phyloP scores from a whole-genome alignment of 2,113 vertebrate species.

The Anas platyrhynchos region DNA sequence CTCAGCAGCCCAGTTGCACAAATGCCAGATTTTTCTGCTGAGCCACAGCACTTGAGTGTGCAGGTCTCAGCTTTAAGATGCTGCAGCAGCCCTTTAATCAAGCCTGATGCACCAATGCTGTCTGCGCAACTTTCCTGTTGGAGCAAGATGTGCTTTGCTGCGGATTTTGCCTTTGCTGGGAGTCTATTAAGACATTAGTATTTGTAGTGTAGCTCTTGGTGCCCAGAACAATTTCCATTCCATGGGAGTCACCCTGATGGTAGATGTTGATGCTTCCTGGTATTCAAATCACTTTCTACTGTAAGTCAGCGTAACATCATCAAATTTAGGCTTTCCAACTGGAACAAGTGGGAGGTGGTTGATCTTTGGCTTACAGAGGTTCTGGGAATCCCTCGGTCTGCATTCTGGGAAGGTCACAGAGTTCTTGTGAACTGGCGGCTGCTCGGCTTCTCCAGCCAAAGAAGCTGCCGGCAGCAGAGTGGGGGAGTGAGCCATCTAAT shows the following conservation, averaged over 20 bases:
- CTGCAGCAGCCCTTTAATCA: background rate
- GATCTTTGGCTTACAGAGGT: background rate
- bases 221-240: background rate
- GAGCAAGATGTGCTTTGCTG: background rate
- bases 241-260: background rate
- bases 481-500: background rate
- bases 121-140: background rate
- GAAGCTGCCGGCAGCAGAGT: background rate
- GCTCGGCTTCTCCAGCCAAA: background rate
- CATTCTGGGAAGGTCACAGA: background rate
- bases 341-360: background rate
- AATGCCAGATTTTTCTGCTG: background rate
- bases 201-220: background rate
- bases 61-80: background rate
- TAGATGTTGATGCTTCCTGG: background rate
- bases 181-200: background rate
- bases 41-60: background rate
- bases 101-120: rapidly evolving
- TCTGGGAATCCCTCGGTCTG: background rate
- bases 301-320: background rate
- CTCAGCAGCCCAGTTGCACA: rapidly evolving
- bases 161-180: background rate
- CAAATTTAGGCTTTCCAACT: background rate
- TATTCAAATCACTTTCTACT: background rate
- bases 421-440: background rate